A percentile compares a stretch with the other conserved stretches of the same genome.
These are phyloP conservation scores for Thamnophis elegans DNA, from an alignment of 2,797 vertebrate species.

Conservation along the genomic window DNA sequence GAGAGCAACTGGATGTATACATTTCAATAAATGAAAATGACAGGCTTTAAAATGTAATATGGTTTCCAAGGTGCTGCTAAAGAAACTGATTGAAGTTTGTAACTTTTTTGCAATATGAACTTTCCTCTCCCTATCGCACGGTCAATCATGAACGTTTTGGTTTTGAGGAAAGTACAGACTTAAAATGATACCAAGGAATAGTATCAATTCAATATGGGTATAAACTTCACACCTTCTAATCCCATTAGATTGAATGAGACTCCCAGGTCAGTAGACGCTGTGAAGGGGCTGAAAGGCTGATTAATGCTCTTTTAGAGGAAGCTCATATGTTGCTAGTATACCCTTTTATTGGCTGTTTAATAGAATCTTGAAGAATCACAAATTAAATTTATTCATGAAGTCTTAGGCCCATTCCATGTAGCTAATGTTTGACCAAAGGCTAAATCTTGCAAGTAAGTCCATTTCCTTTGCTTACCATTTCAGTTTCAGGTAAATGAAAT, in stretches of 20 bases:
- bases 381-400: constrained; percentile 53
- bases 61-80: constrained; percentile 25
- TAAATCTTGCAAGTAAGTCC: neutral
- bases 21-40: constrained; percentile 39
- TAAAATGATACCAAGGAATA: constrained; percentile 43
- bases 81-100: neutral
- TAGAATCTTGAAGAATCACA: constrained; percentile 54
- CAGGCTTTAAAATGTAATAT: constrained; percentile 33
- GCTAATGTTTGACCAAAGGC: constrained; percentile 33
- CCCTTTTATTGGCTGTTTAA: constrained; percentile 52
- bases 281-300: constrained; percentile 10
- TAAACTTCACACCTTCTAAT: neutral
- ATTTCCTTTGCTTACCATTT: neutral
- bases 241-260: neutral
- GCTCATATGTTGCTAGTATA: constrained; percentile 49
- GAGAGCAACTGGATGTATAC: constrained; percentile 6
- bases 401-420: constrained; percentile 49
- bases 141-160: neutral
- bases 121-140: neutral
- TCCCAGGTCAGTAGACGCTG: neutral
- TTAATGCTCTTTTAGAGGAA: constrained; percentile 54
- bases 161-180: constrained; percentile 28
- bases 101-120: constrained; percentile 32
- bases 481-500: neutral
- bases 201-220: constrained; percentile 5